Evolutionary conservation across 2,797 vertebrate genomes (phyloP), one percentile per base, ranked within the genome.

Genomic region (Danio albolineatus): DNA sequence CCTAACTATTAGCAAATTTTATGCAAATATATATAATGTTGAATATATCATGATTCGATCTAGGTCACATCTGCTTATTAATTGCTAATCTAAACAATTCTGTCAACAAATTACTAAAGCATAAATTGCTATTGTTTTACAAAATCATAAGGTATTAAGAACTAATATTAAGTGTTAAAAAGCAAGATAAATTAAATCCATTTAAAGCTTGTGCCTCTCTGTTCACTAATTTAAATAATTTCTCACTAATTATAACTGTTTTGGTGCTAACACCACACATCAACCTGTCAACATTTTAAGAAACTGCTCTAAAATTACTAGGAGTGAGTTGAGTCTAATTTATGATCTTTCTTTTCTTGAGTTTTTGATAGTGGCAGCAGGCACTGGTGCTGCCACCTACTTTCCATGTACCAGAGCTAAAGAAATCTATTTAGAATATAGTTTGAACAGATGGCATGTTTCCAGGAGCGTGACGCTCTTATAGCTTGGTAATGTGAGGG

Each of bases 381-480:
- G 59, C 57, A 21, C 60, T 66, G 48, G 41, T 57, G 46, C 54
- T 57, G 46, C 82, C 78, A 82, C 84, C 81, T 86, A 85, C 69
- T 74, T 73, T 76, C 46, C 59, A 28, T 49, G 73, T 84, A 44
- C 51, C 19, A 2, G 59, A 69, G 67, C 76, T 82, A 38, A 64
- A 81, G 60, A 70, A 73, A 61, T 61, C n/a, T 74, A 83, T 88
- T 87, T 89, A 72, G 59, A 86, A 82, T 83, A 89, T 72, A 57
- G 41, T 87, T 72, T 56, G 66, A 88, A 84, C 77, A 84, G 81
- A 84, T 88, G 88, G 80, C 85, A 57, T 86, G 71, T 87, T 87
- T 87, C 65, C 75, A 54, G 76, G 56, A 36, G 59, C 4, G 72
- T 39, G 54, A 49, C 66, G 65, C 61, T 71, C 56, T 73, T 48